A percentile compares a stretch with the other conserved stretches of the same genome.
Conservation (phyloP, 2,797 vertebrate genomes). For the Anguilla marmorata region DNA sequence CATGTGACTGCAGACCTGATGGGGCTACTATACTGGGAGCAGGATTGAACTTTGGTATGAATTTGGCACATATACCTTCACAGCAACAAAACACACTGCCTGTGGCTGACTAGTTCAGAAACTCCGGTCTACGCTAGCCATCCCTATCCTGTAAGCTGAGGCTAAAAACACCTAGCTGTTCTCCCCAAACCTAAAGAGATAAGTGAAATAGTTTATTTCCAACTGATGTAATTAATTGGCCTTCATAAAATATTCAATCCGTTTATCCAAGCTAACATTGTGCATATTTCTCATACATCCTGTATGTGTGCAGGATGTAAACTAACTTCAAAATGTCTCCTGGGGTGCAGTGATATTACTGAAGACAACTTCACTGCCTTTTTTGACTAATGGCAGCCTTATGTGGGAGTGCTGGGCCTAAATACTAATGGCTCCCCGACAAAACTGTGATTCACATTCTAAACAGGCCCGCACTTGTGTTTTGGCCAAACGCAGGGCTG, state of each 20-base stretch:
- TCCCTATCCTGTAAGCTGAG: neutral
- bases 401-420: neutral
- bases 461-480: neutral
- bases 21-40: too few relatives aligned
- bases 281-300: neutral
- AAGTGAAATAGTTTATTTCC: neutral
- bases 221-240: neutral
- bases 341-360: neutral
- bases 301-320: neutral
- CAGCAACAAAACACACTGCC: neutral
- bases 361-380: neutral
- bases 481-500: neutral
- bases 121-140: neutral
- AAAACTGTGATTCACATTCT: neutral
- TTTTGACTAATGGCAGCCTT: neutral
- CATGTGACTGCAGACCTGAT: neutral
- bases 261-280: neutral
- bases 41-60: neutral
- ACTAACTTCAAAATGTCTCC: neutral
- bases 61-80: neutral
- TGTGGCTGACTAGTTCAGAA: neutral
- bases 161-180: neutral
- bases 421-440: neutral
- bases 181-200: neutral
- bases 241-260: neutral